Evolutionary conservation across 2,888 invertebrate genomes (phyloP), one percentile per base, ranked within the genome.

Genomic region (Stenurella melanura): DNA sequence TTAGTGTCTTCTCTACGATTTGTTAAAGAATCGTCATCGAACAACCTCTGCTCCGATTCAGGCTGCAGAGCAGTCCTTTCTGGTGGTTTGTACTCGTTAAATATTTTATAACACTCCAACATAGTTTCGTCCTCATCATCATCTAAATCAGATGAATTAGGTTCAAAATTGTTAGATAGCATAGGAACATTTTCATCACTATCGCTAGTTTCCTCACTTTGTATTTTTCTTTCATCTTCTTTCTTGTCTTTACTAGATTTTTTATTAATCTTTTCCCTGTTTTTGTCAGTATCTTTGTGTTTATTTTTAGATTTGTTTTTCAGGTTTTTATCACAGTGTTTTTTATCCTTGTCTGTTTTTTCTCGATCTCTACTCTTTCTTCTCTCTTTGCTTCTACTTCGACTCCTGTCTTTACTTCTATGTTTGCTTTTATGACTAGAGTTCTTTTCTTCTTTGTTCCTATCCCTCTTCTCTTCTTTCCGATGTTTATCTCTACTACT

Each of bases 21-120:
- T 63, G 38, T 11, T 57, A 26, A 61, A 50, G 56, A 67, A 34
- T 73, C 30, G 30, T 78, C 70, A 38, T 78, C 72, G 26, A 72
- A 21, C 21, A 68, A 34, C 38, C 17, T 73, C 18, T 56, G 76
- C 38, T 86, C 85, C 1, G 79, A 75, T 66, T 86, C 85, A 18
- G 15, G 18, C 1, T 78, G 74, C n/a, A 64, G 64, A 80, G 80
- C 76, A 70, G 71, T 66, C 56, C 73, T 80, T 34, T 38, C 68
- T 12, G 75, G 63, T 42, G 92, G 92, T 74, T 93, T 93, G 89
- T 94, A 93, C 89, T 96, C 95, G 89, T 96, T 95, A 89, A 96
- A 97, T 84, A 97, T 96, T 90, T 92, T 94, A 86, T 95, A 93
- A 88, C 97, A 97, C 89, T 97, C 96, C 69, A 83, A 77, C 81